Percentiles rank a stretch among this genome's conserved stretches.
phyloP scores from a whole-genome alignment of 2,113 vertebrate genomes.

The Brachypteracias leptosomus region DNA sequence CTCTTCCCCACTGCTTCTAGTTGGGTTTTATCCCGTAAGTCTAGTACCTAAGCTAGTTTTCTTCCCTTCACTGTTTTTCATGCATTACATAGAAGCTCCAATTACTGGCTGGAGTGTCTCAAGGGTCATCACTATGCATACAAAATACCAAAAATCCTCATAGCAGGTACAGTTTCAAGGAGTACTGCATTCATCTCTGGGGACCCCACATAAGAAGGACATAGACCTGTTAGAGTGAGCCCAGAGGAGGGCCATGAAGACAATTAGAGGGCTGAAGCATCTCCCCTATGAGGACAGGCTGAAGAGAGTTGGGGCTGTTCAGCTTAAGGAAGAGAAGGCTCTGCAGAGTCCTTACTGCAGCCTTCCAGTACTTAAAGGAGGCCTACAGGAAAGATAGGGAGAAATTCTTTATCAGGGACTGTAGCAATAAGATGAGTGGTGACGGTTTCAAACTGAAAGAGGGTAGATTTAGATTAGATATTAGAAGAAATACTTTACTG shows the following conservation, averaged over 20 bases:
- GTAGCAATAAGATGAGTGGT: too few relatives aligned
- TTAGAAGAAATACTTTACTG: neutral
- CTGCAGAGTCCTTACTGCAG: neutral
- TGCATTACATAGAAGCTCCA: neutral
- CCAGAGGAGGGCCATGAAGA: neutral
- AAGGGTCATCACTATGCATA: neutral
- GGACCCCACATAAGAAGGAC: neutral
- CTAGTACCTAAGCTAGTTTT: neutral
- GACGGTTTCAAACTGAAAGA: neutral
- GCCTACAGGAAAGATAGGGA: neutral
- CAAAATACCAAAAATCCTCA: neutral
- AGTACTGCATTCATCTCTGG: neutral
- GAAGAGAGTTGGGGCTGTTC: neutral
- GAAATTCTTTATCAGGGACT: neutral
- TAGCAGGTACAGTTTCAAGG: neutral
- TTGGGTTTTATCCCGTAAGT: neutral
- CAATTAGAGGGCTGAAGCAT: neutral
- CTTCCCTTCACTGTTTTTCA: neutral
- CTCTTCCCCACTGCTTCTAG: neutral
- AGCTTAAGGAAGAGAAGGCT: neutral
- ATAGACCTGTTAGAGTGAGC: neutral
- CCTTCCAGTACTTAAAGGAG: neutral
- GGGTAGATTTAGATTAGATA: neutral
- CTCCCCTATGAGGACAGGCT: neutral
- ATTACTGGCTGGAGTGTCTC: neutral